Evolutionary conservation across 2,888 invertebrate species (phyloP).

Genomic region (Andrena fulva): DNA sequence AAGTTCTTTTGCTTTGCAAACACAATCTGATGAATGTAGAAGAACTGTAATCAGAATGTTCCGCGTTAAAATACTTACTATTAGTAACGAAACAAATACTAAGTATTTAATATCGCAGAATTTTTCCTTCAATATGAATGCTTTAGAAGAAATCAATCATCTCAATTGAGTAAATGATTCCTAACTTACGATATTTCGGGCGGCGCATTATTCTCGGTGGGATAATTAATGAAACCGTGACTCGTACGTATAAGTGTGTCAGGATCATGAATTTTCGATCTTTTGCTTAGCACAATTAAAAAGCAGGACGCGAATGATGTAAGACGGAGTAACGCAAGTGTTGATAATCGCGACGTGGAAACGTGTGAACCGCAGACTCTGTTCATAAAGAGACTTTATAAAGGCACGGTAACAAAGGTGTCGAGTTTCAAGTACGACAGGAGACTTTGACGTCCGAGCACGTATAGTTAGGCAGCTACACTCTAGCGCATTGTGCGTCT

Average conservation of each 20-base stretch:
- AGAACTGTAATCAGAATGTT: too few species aligned
- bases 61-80: too few species aligned
- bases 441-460: conserved; percentile 31
- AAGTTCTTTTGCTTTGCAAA: too few species aligned
- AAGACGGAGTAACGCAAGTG: conserved; percentile 28
- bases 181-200: too few species aligned
- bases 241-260: too few species aligned
- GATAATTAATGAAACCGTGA: background rate
- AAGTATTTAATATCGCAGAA: too few species aligned
- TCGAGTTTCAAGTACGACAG: conserved; percentile 46
- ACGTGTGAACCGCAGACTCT: conserved; percentile 23
- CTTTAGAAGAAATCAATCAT: too few species aligned
- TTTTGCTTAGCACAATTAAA: background rate
- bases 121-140: too few species aligned
- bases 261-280: background rate
- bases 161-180: too few species aligned
- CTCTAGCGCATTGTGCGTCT: conserved; percentile 57
- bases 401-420: conserved; percentile 51
- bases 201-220: too few species aligned
- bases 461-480: conserved; percentile 34
- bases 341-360: conserved; percentile 39
- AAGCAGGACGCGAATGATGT: conserved; percentile 27
- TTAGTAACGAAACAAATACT: too few species aligned
- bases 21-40: too few species aligned
- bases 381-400: conserved; percentile 13